phyloP scores from a whole-genome alignment of 1,140 invertebrate genomes.

The Chironomus striatipennis region DNA sequence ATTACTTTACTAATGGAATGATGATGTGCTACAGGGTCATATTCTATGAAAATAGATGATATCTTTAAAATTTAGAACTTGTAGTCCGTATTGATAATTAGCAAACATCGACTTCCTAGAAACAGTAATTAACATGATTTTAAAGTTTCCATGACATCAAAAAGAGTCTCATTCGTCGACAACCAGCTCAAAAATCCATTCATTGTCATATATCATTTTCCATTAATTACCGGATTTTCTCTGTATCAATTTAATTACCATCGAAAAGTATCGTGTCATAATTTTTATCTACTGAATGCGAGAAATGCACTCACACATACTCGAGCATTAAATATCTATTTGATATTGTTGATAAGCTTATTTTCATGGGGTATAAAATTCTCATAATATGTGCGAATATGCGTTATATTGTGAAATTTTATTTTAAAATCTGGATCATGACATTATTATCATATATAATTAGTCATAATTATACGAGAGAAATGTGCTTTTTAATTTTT shows the following conservation, averaged over 20 bases:
- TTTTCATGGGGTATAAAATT: neutral
- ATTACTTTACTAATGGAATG: too few species aligned
- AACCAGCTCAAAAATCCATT: neutral
- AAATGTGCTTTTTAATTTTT: too few species aligned
- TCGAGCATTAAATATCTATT: neutral
- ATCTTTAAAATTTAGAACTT: too few species aligned
- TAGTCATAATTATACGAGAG: too few species aligned
- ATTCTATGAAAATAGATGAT: too few species aligned
- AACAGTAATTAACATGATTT: neutral
- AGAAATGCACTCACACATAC: neutral
- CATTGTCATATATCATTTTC: neutral
- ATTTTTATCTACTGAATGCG: neutral
- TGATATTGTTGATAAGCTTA: neutral
- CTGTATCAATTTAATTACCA: conserved; percentile 14
- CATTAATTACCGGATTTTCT: conserved; percentile 18
- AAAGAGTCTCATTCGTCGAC: neutral
- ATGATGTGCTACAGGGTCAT: too few species aligned
- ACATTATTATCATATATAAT: too few species aligned
- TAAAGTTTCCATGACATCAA: neutral
- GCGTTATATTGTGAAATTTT: too few species aligned
- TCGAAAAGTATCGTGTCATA: neutral
- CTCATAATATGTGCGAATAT: too few species aligned
- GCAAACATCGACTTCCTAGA: too few species aligned
- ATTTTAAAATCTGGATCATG: too few species aligned
- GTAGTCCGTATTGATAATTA: too few species aligned